Conservation (phyloP, 1,140 invertebrate genomes). For the Eubasilissa regina region DNA sequence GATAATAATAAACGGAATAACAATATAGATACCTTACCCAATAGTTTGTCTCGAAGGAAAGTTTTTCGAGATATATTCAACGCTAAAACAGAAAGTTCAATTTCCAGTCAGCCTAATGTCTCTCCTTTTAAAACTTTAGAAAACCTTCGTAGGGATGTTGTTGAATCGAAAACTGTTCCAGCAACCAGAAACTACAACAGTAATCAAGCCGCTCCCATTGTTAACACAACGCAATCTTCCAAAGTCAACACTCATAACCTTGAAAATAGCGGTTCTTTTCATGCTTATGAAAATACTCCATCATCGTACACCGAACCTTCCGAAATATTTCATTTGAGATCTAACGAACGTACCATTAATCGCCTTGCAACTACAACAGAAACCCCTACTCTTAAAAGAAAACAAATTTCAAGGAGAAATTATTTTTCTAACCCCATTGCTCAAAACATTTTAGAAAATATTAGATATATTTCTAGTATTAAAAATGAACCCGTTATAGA, state of each 20-base stretch:
- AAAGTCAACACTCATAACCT: slow-evolving; percentile 29
- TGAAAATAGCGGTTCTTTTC: slow-evolving; percentile 39
- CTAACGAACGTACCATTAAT: slow-evolving; percentile 22
- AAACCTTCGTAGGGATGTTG: slow-evolving; percentile 62
- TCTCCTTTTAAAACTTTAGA: slow-evolving; percentile 67
- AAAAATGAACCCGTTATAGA: slow-evolving; percentile 15
- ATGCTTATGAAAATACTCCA: slow-evolving; percentile 33
- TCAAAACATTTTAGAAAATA: slow-evolving; percentile 46
- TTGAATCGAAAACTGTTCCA: slow-evolving; percentile 45
- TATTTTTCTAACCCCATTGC: slow-evolving; percentile 39
- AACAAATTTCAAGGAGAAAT: slow-evolving; percentile 30
- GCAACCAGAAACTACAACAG: slow-evolving; percentile 39
- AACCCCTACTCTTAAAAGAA: slow-evolving; percentile 18
- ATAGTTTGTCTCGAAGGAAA: slow-evolving; percentile 53
- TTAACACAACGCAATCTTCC: slow-evolving; percentile 51
- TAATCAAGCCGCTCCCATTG: slow-evolving; percentile 38
- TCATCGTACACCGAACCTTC: slow-evolving; percentile 27
- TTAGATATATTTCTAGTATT: slow-evolving; percentile 33
- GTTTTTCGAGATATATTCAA: slow-evolving; percentile 52
- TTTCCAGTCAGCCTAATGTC: slow-evolving; percentile 62
- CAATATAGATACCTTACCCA: slow-evolving; percentile 53
- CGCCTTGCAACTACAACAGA: slow-evolving; percentile 45
- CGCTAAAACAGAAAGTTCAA: slow-evolving; percentile 51
- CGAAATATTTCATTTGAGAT: slow-evolving; percentile 2
- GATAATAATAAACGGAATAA: slow-evolving; percentile 52